A percentile compares a stretch with the other conserved stretches of the same genome.
phyloP scores from a whole-genome alignment of 1,140 invertebrate species.

The Caenorhabditis remanei region DNA sequence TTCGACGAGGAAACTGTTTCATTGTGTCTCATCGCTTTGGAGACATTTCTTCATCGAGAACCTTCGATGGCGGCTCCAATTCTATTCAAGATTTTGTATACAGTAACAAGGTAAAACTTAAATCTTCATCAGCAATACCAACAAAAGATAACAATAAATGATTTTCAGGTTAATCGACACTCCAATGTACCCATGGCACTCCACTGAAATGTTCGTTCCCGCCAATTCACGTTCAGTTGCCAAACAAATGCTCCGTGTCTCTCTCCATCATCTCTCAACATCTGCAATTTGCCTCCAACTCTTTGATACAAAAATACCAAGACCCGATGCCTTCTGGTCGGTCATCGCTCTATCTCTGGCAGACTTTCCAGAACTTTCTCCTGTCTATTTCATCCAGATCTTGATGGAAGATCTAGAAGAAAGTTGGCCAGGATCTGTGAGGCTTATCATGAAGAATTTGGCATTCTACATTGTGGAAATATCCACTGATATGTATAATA shows the following conservation, averaged over 20 bases:
- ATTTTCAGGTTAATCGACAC: conserved; percentile 76
- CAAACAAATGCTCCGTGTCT: conserved; percentile 94
- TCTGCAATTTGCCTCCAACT: conserved; percentile 92
- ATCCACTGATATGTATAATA: conserved; percentile 80
- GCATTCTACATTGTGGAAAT: conserved; percentile 92
- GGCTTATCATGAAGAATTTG: conserved; percentile 86
- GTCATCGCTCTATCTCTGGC: conserved; percentile 90
- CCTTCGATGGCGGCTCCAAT: conserved; percentile 91
- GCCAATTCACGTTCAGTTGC: conserved; percentile 92
- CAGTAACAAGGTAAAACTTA: conserved; percentile 85
- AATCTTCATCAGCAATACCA: neutral
- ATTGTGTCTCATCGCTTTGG: conserved; percentile 90
- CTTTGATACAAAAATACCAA: conserved; percentile 84
- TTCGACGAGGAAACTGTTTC: conserved; percentile 97
- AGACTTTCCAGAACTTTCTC: conserved; percentile 97
- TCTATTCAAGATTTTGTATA: conserved; percentile 87
- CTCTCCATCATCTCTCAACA: conserved; percentile 86
- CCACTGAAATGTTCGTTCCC: conserved; percentile 84
- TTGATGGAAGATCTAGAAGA: conserved; percentile 83
- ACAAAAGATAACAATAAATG: no score
- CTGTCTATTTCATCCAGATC: conserved; percentile 90
- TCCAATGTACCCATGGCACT: conserved; percentile 85
- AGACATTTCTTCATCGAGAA: conserved; percentile 95
- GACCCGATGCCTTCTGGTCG: conserved; percentile 85
- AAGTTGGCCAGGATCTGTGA: conserved; percentile 70